phyloP scores from a whole-genome alignment of 2,888 invertebrate genomes.

The Masnerella sp. region DNA sequence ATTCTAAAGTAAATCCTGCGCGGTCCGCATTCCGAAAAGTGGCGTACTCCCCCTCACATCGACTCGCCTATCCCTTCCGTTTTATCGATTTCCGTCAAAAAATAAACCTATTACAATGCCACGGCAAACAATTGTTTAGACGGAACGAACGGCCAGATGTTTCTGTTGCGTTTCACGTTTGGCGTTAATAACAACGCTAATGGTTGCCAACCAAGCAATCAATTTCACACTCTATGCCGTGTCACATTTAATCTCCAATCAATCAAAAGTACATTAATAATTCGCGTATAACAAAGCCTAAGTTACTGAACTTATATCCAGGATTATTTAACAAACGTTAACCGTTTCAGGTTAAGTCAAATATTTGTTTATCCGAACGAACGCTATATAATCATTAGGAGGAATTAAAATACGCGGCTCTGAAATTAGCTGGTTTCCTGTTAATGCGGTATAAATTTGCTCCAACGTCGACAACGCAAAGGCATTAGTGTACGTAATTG shows the following conservation, averaged over 20 bases:
- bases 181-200: background rate
- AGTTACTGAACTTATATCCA: too few relatives aligned
- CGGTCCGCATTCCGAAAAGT: constrained; percentile 12
- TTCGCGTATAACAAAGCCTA: too few relatives aligned
- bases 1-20: constrained; percentile 12
- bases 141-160: constrained; percentile 19
- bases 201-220: too few relatives aligned
- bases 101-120: constrained; percentile 16
- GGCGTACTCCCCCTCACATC: constrained; percentile 20
- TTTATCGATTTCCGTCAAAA: constrained; percentile 44
- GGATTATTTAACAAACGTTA: too few relatives aligned
- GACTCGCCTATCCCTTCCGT: constrained; percentile 31
- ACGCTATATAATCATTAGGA: too few relatives aligned
- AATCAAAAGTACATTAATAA: too few relatives aligned
- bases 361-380: too few relatives aligned
- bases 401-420: constrained; percentile 1
- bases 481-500: constrained; percentile 37
- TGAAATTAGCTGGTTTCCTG: constrained; percentile 27
- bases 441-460: constrained; percentile 27
- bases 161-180: constrained; percentile 3
- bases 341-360: too few relatives aligned
- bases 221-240: too few relatives aligned
- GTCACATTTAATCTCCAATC: too few relatives aligned
- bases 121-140: constrained; percentile 10
- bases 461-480: constrained; percentile 37